These are phyloP conservation scores for Drosophila auraria DNA, from an alignment of 1,140 invertebrate species.

Conservation along the genomic window DNA sequence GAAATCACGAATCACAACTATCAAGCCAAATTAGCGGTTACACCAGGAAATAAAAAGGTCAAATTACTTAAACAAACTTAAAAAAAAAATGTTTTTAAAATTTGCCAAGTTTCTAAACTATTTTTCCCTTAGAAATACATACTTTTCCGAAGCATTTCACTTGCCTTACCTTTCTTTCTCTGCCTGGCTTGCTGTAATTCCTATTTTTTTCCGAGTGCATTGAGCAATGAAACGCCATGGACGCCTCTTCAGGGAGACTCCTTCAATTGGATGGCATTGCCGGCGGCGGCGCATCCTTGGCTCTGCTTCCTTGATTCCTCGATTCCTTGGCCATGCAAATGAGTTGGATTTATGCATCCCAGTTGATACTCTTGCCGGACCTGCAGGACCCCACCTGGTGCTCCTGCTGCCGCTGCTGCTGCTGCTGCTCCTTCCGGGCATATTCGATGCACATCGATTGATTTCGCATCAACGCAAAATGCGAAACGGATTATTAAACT, in stretches of 20 bases:
- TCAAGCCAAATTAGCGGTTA: neutral
- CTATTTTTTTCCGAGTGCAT: neutral
- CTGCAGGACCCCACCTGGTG: conserved; percentile 10
- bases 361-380: conserved; percentile 14
- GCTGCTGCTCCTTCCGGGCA: conserved; percentile 55
- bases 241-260: neutral
- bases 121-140: too few relatives aligned
- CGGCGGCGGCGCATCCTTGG: conserved; percentile 28
- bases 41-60: neutral
- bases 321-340: conserved; percentile 67
- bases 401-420: conserved; percentile 5
- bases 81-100: neutral
- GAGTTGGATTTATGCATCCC: conserved; percentile 49
- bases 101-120: too few relatives aligned
- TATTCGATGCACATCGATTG: conserved; percentile 72
- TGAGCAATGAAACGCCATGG: neutral
- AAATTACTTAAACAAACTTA: too few relatives aligned
- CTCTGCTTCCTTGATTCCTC: conserved; percentile 44
- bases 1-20: conserved; percentile 1
- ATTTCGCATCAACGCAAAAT: conserved; percentile 74
- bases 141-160: too few relatives aligned
- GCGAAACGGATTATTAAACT: conserved; percentile 75
- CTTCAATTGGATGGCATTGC: conserved; percentile 45
- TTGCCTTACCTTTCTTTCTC: too few relatives aligned
- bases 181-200: too few relatives aligned